Evolutionary conservation across 2,888 invertebrate genomes (phyloP), one percentile per base, ranked within the genome.

Genomic region (Timema podura): DNA sequence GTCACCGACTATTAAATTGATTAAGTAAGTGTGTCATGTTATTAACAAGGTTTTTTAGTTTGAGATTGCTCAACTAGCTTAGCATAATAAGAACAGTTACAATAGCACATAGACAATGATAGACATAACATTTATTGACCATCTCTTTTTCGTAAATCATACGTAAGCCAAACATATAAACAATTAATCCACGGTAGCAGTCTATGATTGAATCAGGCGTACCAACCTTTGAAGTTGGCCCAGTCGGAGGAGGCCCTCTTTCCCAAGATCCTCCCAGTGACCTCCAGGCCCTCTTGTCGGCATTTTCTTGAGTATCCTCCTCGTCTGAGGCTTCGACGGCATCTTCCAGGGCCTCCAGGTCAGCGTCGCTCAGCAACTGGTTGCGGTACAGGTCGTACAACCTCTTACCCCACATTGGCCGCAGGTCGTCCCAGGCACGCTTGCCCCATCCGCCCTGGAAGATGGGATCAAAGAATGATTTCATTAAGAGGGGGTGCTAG

Each of bases 221-320:
- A 70, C 77, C 75, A 74, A 85, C 85, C 86, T 79, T 84, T 80
- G 76, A 86, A 85, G 78, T 85, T 86, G 72, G 84, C 85, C 87
- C 87, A 87, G 74, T 82, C 80, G 67, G 85, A 85, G 6, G 88
- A 86, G 6, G 88, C 86, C 70, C 91, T 83, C 81, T 91, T 91
- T 76, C 91, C 91, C 91, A 91, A 16, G 89, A 87, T n/a, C 86
- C 88, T 78, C 87, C 87, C 79, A 90, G 85, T 64, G 87, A 85
- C 68, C 86, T 87, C 91, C 91, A 91, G 66, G 86, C 87, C 71
- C 88, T 84, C 80, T 90, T 90, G 75, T 88, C 84, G 73, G 81
- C 80, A 2, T 68, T 48, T 11, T 68, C 61, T 81, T 76, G 66
- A 13, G 16, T 46, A 8, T 67, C 48, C 10, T 65, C 47, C 46